Base-by-base conservation (phyloP, 1,140 invertebrate genomes). In the Habropoda laboriosa region DNA sequence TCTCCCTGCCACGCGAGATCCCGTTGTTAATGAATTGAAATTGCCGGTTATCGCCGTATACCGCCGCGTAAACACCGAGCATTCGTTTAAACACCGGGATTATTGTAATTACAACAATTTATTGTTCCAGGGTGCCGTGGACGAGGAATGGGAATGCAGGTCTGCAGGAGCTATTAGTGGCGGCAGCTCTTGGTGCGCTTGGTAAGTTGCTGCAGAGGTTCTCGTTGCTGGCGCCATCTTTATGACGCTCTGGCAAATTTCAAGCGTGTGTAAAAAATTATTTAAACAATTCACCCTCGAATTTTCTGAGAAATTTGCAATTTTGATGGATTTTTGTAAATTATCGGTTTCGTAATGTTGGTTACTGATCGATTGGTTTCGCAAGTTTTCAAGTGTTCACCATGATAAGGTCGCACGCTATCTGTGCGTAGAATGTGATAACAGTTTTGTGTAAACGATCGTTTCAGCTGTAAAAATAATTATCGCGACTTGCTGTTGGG, bases 31-130 rank as follows among this genome's bases (percentile, higher is more conserved):
- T 90, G 83, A 91, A 91, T 90, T 86, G 86, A 90, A 89, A 91
- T 91, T 89, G 66, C 81, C 47, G 61, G 79, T 82, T 82, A 76
- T 49, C 79, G 45, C 32, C 21, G 60, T 35, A n/a, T 57, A 74
- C 74, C 82, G 67, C 73, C 73, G 78, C 78, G 78, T 90, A 88
- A 90, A 90, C 76, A 86, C 86, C 86, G 89, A 90, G 85, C 79
- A 80, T 85, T 81, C 55, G 64, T 80, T 86, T 82, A 84, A 88
- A 88, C 79, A 78, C 85, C 80, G 75, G 83, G 86, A 90, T 91
- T 90, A 91, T 90, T 91, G 83, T 90, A 90, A 91, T 91, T 91
- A 91, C 86, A 87, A 90, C 85, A 89, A 90, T 90, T 90, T 90
- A 91, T 90, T 91, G 88, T 89, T 86, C 47, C 82, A 18, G 40